Evolutionary conservation across 2,888 invertebrate species (phyloP).

Genomic region (Synergus laeviventris): DNA sequence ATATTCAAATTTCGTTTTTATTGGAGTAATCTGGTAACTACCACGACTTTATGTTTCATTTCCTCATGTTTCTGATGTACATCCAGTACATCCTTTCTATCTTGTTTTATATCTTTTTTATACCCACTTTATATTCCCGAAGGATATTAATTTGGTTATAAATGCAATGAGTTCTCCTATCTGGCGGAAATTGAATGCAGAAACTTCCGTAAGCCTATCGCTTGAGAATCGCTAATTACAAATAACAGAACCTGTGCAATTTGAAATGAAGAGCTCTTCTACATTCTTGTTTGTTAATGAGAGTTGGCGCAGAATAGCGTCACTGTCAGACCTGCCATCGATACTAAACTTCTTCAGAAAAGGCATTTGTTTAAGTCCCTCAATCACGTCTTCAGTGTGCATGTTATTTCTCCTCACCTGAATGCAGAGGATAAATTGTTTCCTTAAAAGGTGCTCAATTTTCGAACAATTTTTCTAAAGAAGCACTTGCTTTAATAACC

Average conservation of each 20-base stretch:
- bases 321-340: conserved; percentile 60
- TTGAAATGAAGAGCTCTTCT: conserved; percentile 59
- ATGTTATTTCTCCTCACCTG: conserved; percentile 58
- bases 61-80: not conserved
- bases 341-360: conserved; percentile 60
- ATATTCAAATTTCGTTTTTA: not conserved
- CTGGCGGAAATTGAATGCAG: not conserved
- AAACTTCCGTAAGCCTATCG: not conserved
- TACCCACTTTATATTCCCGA: not conserved
- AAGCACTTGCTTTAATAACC: not conserved
- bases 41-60: too few relatives aligned
- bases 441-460: not conserved
- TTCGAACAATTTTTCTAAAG: not conserved
- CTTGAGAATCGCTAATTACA: not conserved
- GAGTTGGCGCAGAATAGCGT: conserved; percentile 65
- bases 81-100: too few relatives aligned
- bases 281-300: conserved; percentile 64
- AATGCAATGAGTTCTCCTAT: not conserved
- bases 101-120: not conserved
- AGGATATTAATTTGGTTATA: not conserved
- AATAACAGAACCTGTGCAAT: conserved; percentile 59
- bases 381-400: conserved; percentile 58
- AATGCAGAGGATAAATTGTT: conserved; percentile 10
- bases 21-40: not conserved
- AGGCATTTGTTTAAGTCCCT: conserved; percentile 65